phyloP scores from a whole-genome alignment of 2,797 vertebrate species.

The Tenualosa ilisha region DNA sequence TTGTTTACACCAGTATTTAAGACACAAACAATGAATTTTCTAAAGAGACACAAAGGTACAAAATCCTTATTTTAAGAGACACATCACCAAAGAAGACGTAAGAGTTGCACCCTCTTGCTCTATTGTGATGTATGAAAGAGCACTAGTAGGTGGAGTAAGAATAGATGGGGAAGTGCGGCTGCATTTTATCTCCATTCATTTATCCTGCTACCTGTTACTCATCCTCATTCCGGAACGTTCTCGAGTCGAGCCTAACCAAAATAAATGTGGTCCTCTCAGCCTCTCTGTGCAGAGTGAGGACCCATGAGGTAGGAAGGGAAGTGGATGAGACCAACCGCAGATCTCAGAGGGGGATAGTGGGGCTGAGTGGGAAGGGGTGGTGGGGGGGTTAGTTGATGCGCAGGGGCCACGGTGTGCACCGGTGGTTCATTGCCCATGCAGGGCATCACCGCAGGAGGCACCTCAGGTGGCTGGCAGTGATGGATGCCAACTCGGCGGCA shows the following conservation, averaged over 20 bases:
- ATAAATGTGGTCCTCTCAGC: constrained; percentile 52
- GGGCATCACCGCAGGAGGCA: constrained; percentile 30
- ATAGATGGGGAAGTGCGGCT: constrained; percentile 22
- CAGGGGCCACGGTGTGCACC: constrained; percentile 27
- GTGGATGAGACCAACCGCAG: constrained; percentile 41
- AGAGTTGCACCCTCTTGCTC: neutral
- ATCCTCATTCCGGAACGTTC: constrained; percentile 37
- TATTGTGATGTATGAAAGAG: neutral
- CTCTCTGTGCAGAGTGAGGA: constrained; percentile 33
- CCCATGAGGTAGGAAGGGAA: constrained; percentile 40
- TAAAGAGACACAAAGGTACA: neutral
- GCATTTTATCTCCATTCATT: constrained; percentile 37
- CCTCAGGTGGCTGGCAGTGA: constrained; percentile 64
- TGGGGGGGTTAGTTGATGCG: neutral
- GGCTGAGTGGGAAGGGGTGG: no score
- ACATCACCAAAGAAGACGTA: neutral
- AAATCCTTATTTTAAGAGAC: neutral
- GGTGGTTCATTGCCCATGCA: constrained; percentile 56
- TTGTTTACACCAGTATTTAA: neutral
- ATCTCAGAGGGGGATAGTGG: neutral
- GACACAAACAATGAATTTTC: neutral
- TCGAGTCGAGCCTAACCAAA: constrained; percentile 44
- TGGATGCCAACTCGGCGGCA: constrained; percentile 51
- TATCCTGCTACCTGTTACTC: constrained; percentile 47
- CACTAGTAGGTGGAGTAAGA: neutral